Evolutionary conservation across 2,888 invertebrate species (phyloP).

Genomic region (Agrochola circellaris): DNA sequence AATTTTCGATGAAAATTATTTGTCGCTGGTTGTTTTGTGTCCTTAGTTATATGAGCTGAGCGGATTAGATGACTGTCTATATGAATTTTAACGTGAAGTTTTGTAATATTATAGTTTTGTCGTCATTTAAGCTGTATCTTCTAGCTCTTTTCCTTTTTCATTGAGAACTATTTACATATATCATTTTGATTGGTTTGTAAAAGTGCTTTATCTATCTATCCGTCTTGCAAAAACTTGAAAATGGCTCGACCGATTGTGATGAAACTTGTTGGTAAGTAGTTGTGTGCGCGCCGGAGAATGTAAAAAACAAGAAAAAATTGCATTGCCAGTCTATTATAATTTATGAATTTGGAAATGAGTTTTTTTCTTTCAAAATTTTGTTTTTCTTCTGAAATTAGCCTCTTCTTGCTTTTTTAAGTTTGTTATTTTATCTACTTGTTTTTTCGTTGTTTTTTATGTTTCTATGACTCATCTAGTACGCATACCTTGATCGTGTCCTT

Average conservation of each 20-base stretch:
- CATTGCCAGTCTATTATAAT: too few species aligned
- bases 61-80: not conserved
- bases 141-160: not conserved
- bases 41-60: not conserved
- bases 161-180: not conserved
- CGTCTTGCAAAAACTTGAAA: too few species aligned
- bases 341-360: not conserved
- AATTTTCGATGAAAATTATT: slow-evolving; percentile 21
- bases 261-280: too few species aligned
- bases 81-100: not conserved
- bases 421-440: not conserved
- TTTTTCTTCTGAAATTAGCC: not conserved
- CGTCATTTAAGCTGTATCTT: not conserved
- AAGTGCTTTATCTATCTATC: not conserved
- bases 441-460: slow-evolving; percentile 1
- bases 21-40: not conserved
- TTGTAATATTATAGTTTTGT: too few species aligned
- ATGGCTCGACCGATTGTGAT: too few species aligned
- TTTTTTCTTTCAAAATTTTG: not conserved
- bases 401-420: not conserved
- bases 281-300: too few species aligned
- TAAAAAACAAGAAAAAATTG: too few species aligned
- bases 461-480: slow-evolving; percentile 35
- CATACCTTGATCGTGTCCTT: slow-evolving; percentile 38
- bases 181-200: not conserved